Percentiles rank a stretch among this genome's conserved stretches.
These are phyloP conservation scores for Drosophila setosimentum DNA, from an alignment of 2,888 invertebrate genomes.

Conservation along the genomic window DNA sequence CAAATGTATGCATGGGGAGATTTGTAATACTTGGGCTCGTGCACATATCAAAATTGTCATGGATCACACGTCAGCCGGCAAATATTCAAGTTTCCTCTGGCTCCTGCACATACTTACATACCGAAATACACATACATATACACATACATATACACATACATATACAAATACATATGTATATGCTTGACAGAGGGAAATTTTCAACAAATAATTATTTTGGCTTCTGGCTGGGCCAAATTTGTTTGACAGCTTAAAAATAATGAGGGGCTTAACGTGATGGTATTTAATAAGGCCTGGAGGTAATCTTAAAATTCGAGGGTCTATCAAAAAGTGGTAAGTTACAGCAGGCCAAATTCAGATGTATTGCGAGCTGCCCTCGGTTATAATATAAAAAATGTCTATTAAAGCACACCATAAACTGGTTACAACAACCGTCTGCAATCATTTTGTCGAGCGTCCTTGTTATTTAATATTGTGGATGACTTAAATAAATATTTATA, in stretches of 20 bases:
- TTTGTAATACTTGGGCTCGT: slow-evolving; percentile 2
- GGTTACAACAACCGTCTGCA: neutral
- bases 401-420: neutral
- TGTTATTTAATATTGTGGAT: neutral
- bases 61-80: slow-evolving; percentile 11
- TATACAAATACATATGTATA: neutral
- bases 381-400: neutral
- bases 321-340: neutral
- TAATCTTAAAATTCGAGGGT: neutral
- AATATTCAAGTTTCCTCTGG: slow-evolving; percentile 9
- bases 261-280: slow-evolving; percentile 2
- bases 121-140: neutral
- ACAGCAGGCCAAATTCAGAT: neutral
- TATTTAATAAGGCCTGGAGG: neutral
- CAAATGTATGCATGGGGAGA: slow-evolving; percentile 14
- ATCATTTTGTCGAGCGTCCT: neutral
- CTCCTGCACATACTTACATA: neutral
- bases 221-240: neutral
- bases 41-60: neutral
- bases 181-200: neutral
- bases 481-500: neutral
- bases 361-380: neutral
- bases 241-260: slow-evolving; percentile 11
- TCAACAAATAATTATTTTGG: slow-evolving; percentile 1
- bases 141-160: neutral